Conservation (phyloP, 2,888 invertebrate species). For the Priocnemis perturbator region DNA sequence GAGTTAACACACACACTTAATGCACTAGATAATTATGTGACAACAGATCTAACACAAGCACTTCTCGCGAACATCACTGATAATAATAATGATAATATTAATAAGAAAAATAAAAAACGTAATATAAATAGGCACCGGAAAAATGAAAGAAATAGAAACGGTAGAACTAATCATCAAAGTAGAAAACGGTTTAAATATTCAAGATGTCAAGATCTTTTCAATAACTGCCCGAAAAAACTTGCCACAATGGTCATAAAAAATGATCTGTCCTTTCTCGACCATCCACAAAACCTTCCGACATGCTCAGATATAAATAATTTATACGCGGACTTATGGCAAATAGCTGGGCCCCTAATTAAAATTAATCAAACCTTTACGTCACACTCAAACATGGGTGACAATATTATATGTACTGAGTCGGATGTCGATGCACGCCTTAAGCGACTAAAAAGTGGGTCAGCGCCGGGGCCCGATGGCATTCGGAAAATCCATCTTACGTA, state of each 20-base stretch:
- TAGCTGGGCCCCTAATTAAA: neutral
- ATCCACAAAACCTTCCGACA: neutral
- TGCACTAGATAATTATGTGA: too few relatives aligned
- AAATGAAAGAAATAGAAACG: too few relatives aligned
- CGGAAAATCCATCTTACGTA: slow-evolving; percentile 19
- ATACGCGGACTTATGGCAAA: slow-evolving; percentile 55
- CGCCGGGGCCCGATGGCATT: slow-evolving; percentile 55
- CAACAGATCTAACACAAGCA: too few relatives aligned
- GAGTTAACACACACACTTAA: too few relatives aligned
- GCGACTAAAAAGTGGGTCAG: slow-evolving; percentile 23
- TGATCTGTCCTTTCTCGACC: slow-evolving; percentile 1
- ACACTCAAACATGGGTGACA: neutral
- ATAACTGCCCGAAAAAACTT: neutral
- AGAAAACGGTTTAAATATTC: too few relatives aligned
- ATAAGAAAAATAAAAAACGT: too few relatives aligned
- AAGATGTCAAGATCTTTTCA: slow-evolving; percentile 1
- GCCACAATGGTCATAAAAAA: neutral
- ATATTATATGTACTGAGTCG: neutral
- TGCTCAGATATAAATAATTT: slow-evolving; percentile 40
- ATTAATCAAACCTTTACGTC: slow-evolving; percentile 20
- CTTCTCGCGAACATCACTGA: too few relatives aligned
- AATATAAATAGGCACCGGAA: too few relatives aligned
- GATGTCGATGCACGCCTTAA: too few relatives aligned
- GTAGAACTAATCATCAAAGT: too few relatives aligned
- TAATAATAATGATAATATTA: too few relatives aligned